Percentiles rank a stretch among this genome's conserved stretches.
Conservation (phyloP, 2,888 invertebrate genomes). For the Anticlea derivata region DNA sequence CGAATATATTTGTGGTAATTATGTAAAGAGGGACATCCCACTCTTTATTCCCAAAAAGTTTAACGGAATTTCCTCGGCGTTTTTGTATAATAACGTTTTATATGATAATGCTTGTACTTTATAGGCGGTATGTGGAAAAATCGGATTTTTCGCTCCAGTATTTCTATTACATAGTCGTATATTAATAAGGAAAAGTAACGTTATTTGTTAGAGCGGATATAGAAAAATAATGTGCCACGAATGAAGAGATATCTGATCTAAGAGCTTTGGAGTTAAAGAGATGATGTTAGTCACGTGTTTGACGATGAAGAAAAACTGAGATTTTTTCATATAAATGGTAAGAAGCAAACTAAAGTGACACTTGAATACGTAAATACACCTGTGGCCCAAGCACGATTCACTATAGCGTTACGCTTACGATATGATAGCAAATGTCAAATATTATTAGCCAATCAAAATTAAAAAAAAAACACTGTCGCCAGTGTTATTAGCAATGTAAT, state of each 20-base stretch:
- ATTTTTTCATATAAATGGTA: too few relatives aligned
- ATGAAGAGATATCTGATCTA: constrained; percentile 18
- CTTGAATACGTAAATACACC: too few relatives aligned
- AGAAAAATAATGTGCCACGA: constrained; percentile 20
- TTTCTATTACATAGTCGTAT: constrained; percentile 38
- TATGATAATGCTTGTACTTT: constrained; percentile 52
- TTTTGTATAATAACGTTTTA: constrained; percentile 50
- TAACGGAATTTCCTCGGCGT: constrained; percentile 54
- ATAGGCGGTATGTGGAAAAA: constrained; percentile 47
- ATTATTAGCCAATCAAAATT: too few relatives aligned
- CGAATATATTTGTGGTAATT: constrained; percentile 40
- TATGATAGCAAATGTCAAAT: too few relatives aligned
- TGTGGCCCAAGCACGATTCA: too few relatives aligned
- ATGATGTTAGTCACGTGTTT: background rate
- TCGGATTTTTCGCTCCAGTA: constrained; percentile 37
- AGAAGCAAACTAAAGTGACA: too few relatives aligned
- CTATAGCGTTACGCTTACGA: too few relatives aligned
- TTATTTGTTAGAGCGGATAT: constrained; percentile 25
- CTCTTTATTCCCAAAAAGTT: constrained; percentile 46
- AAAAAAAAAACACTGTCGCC: too few relatives aligned
- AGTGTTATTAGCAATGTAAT: too few relatives aligned
- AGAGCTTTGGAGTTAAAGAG: constrained; percentile 1
- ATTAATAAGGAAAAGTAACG: constrained; percentile 34
- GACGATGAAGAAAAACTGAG: constrained; percentile 5
- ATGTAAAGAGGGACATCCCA: constrained; percentile 46